Evolutionary conservation across 2,888 invertebrate genomes (phyloP).

Genomic region (Campoletis raptor): DNA sequence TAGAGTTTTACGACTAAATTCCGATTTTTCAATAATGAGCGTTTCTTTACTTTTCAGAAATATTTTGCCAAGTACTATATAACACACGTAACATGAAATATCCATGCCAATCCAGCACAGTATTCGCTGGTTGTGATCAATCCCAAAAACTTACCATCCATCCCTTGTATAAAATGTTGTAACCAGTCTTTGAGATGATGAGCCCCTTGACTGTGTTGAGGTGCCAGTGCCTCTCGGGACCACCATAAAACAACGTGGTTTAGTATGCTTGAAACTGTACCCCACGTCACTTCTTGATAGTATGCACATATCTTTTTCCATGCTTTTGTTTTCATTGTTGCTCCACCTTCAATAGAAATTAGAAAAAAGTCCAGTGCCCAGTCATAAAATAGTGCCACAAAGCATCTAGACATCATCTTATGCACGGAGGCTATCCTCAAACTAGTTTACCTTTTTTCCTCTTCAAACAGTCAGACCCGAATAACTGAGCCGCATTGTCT

Average conservation of each 20-base stretch:
- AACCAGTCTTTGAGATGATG: constrained; percentile 81
- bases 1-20: too few relatives aligned
- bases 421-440: background rate
- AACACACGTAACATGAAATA: background rate
- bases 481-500: constrained; percentile 87
- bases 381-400: too few relatives aligned
- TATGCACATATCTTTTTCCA: constrained; percentile 89
- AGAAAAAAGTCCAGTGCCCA: background rate
- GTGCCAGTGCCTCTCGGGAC: constrained; percentile 90
- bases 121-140: background rate
- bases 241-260: constrained; percentile 95
- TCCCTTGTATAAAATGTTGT: constrained; percentile 78
- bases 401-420: background rate
- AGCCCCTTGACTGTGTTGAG: constrained; percentile 85
- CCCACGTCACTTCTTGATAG: constrained; percentile 92
- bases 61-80: background rate
- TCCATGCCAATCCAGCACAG: background rate
- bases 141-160: constrained; percentile 71
- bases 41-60: too few relatives aligned
- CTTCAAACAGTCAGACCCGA: constrained; percentile 88
- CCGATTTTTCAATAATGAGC: too few relatives aligned
- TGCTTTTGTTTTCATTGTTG: constrained; percentile 87
- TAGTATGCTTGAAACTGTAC: constrained; percentile 91
- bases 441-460: constrained; percentile 85
- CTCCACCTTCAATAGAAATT: constrained; percentile 85